phyloP scores from a whole-genome alignment of 2,113 vertebrate species.

The Proterorhinus semilunaris region DNA sequence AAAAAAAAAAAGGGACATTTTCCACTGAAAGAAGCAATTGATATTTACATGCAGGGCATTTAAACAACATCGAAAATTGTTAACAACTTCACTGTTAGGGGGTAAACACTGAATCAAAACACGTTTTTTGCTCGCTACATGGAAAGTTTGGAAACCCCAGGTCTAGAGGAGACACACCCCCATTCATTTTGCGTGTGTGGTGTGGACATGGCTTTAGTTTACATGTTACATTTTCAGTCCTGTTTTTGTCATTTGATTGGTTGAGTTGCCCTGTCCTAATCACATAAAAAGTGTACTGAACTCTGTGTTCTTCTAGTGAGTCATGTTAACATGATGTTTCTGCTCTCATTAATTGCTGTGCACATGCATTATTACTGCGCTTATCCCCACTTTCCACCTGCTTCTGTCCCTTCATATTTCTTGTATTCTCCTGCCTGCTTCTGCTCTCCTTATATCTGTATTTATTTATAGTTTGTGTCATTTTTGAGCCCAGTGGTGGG shows the following conservation, averaged over 20 bases:
- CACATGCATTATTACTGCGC: neutral
- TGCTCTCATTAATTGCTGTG: neutral
- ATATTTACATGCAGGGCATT: too few relatives aligned
- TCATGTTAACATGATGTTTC: slow-evolving; percentile 9
- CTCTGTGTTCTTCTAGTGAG: neutral
- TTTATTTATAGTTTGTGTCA: slow-evolving; percentile 21
- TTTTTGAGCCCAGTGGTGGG: slow-evolving; percentile 33
- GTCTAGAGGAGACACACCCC: too few relatives aligned
- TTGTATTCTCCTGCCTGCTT: slow-evolving; percentile 1
- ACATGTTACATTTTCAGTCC: neutral
- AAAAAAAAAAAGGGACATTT: slow-evolving; percentile 42
- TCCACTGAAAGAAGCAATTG: slow-evolving; percentile 19
- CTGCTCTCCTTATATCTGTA: slow-evolving; percentile 34
- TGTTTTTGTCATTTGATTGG: neutral
- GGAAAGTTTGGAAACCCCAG: too few relatives aligned
- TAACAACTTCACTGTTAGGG: too few relatives aligned
- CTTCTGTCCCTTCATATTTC: slow-evolving; percentile 10
- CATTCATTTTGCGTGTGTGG: slow-evolving; percentile 17
- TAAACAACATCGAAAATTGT: too few relatives aligned
- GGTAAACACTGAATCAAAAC: too few relatives aligned
- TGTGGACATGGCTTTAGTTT: neutral
- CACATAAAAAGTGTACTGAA: neutral
- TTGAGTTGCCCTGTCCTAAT: neutral
- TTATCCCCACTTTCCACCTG: neutral
- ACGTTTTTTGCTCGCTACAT: too few relatives aligned